Percentiles rank a stretch among this genome's conserved stretches.
These are phyloP conservation scores for Danio tinwini DNA, from an alignment of 2,797 vertebrate genomes.

Conservation along the genomic window DNA sequence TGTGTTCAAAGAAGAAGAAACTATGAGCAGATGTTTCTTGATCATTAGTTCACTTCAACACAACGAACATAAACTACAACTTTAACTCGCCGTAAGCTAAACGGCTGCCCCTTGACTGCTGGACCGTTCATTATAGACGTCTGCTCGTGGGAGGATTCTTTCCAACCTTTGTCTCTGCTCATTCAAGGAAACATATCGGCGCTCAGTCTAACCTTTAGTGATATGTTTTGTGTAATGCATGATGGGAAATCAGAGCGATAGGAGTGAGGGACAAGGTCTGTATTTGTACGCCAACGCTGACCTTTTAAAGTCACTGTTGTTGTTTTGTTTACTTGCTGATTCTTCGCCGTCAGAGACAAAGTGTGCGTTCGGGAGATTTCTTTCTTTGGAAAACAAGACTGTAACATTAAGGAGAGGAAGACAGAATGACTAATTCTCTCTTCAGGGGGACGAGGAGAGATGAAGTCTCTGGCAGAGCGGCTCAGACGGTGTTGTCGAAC, in stretches of 20 bases:
- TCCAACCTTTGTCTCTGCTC: conserved; percentile 24
- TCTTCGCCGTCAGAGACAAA: conserved; percentile 33
- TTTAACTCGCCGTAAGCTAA: conserved; percentile 4
- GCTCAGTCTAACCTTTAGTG: conserved; percentile 45
- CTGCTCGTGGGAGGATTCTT: not conserved
- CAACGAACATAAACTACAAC: not conserved
- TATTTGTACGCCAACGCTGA: conserved; percentile 47
- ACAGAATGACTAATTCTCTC: conserved; percentile 53
- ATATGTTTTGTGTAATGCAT: conserved; percentile 48
- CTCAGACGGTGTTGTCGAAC: conserved; percentile 13
- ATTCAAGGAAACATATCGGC: conserved; percentile 2
- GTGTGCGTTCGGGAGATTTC: conserved; percentile 1
- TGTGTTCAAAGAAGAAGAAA: not conserved
- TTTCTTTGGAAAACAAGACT: conserved; percentile 46
- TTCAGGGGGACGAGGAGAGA: conserved; percentile 12
- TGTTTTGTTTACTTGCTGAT: conserved; percentile 56
- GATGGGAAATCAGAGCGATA: conserved; percentile 44
- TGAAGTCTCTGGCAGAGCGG: conserved; percentile 18
- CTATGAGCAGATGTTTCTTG: not conserved
- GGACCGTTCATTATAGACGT: not conserved
- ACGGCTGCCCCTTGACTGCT: conserved; percentile 9
- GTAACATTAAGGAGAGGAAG: conserved; percentile 43
- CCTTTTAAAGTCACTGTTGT: conserved; percentile 55
- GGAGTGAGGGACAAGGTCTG: conserved; percentile 35
- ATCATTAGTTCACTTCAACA: not conserved